Conservation (phyloP, 2,113 vertebrate genomes). For the Brienomyrus longianalis region DNA sequence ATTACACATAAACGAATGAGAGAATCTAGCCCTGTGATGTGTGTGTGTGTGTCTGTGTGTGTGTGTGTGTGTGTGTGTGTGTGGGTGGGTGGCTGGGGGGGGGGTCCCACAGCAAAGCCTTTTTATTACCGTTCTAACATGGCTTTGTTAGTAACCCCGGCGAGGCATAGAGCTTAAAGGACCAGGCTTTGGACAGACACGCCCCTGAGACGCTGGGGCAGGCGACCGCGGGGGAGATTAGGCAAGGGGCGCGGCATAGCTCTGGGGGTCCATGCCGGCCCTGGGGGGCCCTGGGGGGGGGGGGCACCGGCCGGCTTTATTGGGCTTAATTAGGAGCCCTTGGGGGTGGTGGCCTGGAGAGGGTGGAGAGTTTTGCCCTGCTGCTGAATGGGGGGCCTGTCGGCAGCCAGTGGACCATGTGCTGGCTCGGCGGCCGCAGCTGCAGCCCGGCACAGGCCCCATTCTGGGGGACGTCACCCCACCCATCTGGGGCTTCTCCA, state of each 20-base stretch:
- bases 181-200: neutral
- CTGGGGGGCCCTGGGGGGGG: neutral
- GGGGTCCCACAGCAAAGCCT: neutral
- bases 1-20: neutral
- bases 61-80: too few species aligned
- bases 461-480: neutral
- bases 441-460: neutral
- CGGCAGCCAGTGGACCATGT: neutral
- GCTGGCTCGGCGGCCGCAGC: too few species aligned
- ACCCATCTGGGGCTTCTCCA: neutral
- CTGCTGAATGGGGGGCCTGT: neutral
- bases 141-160: neutral
- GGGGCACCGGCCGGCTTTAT: neutral
- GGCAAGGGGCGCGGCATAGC: neutral
- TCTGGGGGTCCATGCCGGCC: neutral
- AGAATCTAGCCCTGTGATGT: neutral
- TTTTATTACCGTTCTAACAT: neutral
- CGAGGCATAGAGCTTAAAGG: neutral
- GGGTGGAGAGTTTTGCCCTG: neutral
- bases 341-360: neutral
- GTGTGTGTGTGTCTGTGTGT: neutral
- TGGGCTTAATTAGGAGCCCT: neutral
- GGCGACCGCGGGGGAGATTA: neutral
- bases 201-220: neutral
- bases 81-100: neutral